Evolutionary conservation across 2,113 vertebrate genomes (phyloP).

Genomic region (Thamnaconus septentrionalis): DNA sequence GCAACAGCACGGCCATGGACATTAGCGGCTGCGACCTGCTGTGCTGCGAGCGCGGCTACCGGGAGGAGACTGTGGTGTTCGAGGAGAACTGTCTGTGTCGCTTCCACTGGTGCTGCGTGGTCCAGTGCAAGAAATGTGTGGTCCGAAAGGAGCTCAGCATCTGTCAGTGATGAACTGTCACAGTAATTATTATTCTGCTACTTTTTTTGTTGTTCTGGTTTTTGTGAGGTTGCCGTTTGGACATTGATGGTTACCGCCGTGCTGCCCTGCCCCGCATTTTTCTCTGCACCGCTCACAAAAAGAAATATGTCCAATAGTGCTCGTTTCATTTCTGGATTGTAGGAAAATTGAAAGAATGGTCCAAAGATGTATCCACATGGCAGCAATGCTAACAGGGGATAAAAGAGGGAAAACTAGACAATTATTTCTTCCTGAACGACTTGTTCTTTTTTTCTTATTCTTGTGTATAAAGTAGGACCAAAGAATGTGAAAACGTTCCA

Average conservation of each 20-base stretch:
- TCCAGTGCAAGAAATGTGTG: constrained; percentile 94
- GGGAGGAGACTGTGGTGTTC: constrained; percentile 87
- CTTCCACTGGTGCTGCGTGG: constrained; percentile 98
- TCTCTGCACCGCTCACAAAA: no score
- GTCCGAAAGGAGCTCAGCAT: constrained; percentile 93
- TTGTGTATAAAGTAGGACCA: constrained; percentile 49
- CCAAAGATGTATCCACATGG: background rate
- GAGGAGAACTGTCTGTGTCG: constrained; percentile 97
- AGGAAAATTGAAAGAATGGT: no score
- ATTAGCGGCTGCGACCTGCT: constrained; percentile 94
- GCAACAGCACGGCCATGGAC: constrained; percentile 95
- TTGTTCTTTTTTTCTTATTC: constrained; percentile 24
- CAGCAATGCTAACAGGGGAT: constrained; percentile 4
- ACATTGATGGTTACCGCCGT: no score
- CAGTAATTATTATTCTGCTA: constrained; percentile 11
- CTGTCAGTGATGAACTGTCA: constrained; percentile 78
- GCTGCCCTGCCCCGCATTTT: no score
- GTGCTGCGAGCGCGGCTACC: constrained; percentile 91
- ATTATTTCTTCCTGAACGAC: constrained; percentile 18
- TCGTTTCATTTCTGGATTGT: no score
- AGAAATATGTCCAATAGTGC: no score
- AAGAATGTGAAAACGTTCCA: constrained; percentile 42
- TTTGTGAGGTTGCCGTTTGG: constrained; percentile 11
- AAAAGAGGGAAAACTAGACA: constrained; percentile 1
- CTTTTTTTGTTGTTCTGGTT: constrained; percentile 22